Evolutionary conservation across 2,797 vertebrate species (phyloP), one percentile per base, ranked within the genome.

Genomic region (Channa striata): DNA sequence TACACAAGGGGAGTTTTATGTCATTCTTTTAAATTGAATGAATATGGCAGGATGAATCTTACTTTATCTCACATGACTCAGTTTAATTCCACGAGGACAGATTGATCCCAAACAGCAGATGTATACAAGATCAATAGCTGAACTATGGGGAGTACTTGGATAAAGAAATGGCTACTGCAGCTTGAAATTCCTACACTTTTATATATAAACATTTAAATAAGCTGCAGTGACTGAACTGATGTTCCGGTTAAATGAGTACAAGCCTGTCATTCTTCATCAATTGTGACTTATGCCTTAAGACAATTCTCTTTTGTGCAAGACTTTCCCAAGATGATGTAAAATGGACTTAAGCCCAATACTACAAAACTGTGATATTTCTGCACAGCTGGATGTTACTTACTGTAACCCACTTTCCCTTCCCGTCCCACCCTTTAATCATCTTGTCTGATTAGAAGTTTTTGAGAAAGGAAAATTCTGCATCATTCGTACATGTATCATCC

Each of bases 401-500:
- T 74, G 56, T 65, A 78, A 75, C 73, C 66, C 36, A 42, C 61
- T 63, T 67, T 50, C n/a, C 10, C 47, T 73, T n/a, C 66, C 50
- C 51, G 60, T 80, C 53, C 54, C 39, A 68, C 47, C 46, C 72
- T 86, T 89, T 90, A 81, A 86, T 89, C 72, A 74, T 81, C 57
- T 61, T 46, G 59, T 47, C 59, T 52, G 50, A 23, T 81, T 58
- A 62, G 61, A 80, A 77, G 44, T 52, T 80, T 78, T 60, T 23
- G 60, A 71, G 48, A 63, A 68, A 72, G 72, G 63, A 37, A 60
- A 82, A 79, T 56, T 73, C 76, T 75, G 56, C 71, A 66, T 78
- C 66, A 72, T 85, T 78, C 63, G 70, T 85, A 65, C 66, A 58
- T 79, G 72, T 61, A 67, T 87, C 85, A 82, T 85, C 87, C 89